Percentiles rank a stretch among this genome's conserved stretches.
Conservation (phyloP, 2,113 vertebrate species). For the Mirza zaza region DNA sequence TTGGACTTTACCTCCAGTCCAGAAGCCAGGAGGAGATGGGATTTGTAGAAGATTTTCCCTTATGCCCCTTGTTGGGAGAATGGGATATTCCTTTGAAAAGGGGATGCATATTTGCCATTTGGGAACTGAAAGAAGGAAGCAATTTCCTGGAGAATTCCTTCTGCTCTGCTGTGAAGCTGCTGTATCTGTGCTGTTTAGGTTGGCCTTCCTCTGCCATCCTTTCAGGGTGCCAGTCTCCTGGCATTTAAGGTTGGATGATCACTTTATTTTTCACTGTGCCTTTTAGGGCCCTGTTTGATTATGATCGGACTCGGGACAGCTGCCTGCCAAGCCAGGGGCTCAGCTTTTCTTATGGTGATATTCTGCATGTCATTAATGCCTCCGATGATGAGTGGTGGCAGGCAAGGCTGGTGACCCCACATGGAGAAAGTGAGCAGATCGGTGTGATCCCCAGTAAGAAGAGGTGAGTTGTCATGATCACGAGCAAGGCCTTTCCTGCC, state of each 20-base stretch:
- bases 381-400: slow-evolving; percentile 99
- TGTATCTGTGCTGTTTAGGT: background rate
- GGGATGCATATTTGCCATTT: background rate
- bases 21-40: background rate
- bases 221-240: background rate
- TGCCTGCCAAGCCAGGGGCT: slow-evolving; percentile 98
- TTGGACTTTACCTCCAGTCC: background rate
- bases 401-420: slow-evolving; percentile 95
- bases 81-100: background rate
- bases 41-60: background rate
- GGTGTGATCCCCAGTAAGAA: slow-evolving; percentile 99
- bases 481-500: background rate
- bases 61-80: background rate
- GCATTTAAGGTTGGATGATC: background rate
- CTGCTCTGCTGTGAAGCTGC: background rate
- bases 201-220: background rate
- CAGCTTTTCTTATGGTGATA: slow-evolving; percentile 98
- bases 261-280: background rate
- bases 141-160: background rate
- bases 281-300: slow-evolving; percentile 97
- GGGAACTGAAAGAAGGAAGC: background rate
- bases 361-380: slow-evolving; percentile 98
- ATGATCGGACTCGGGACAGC: slow-evolving; percentile 97
- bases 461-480: slow-evolving; percentile 85
- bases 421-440: slow-evolving; percentile 98